Evolutionary conservation across 2,113 vertebrate genomes (phyloP).

Genomic region (Cavia aperea): DNA sequence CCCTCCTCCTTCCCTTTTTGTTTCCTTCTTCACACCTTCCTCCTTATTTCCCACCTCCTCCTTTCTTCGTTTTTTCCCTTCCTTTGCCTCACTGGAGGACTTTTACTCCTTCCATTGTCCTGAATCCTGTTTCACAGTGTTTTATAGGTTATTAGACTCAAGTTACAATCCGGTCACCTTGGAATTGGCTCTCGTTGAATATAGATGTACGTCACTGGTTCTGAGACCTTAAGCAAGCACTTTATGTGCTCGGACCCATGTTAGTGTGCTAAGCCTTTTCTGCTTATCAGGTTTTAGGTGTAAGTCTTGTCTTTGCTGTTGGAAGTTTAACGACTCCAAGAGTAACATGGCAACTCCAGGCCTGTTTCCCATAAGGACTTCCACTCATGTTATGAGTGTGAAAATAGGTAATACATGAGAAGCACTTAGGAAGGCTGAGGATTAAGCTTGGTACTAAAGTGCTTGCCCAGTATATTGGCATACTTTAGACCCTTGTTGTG

Average conservation of each 20-base stretch:
- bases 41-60: neutral
- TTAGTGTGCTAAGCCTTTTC: neutral
- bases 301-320: neutral
- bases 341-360: neutral
- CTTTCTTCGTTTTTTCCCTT: neutral
- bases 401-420: neutral
- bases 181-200: neutral
- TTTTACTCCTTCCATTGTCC: neutral
- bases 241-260: neutral
- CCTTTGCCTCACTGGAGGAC: neutral
- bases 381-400: neutral
- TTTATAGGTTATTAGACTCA: neutral
- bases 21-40: neutral
- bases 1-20: no score
- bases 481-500: neutral
- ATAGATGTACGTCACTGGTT: neutral
- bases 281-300: slow-evolving; percentile 17
- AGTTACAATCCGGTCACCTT: neutral
- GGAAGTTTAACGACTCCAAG: neutral
- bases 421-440: neutral
- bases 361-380: neutral
- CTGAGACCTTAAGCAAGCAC: neutral
- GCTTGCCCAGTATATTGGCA: neutral
- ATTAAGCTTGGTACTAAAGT: neutral
- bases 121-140: neutral